Base-by-base conservation (phyloP, 2,113 vertebrate species). In the Hiodon alosoides region DNA sequence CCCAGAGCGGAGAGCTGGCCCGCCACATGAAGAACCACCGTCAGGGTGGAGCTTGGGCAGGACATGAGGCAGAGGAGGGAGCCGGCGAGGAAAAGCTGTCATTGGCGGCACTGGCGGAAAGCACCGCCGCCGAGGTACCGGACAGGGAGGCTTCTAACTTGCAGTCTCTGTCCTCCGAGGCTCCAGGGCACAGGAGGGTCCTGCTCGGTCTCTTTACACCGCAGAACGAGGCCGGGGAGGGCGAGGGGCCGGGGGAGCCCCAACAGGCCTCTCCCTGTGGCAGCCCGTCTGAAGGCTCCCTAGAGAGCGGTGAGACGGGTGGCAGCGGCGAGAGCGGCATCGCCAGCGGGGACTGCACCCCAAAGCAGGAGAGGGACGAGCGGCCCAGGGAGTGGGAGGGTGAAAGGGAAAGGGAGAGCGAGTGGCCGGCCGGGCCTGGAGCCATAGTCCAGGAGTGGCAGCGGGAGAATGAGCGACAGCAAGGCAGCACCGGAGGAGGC, bases 221-320 rank as follows among this genome's bases (percentile, higher is more conserved):
- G 88, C 94, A 93, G 91, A 90, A 86, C 87, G 85, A 92, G 89
- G 90, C 91, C 87, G 91, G 88, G 82, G 86, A 84, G 53, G 90
- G 82, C 0, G 89, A 89, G 71, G 85, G 16, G 2, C 89, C 82
- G 4, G 86, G 66, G 60, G 96, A 91, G 85, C 94, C 94, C 74
- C 95, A 90, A 61, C 94, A 94, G 70, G 90, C 94, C 80, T 96
- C 96, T 51, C 96, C 96, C 79, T 98, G 96, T 72, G 96, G 95
- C 88, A 98, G 95, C 70, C 96, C 96, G 13, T 98, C 96, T 0
- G 96, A 98, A 85, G 96, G 96, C 81, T 98, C 96, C 5, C 93
- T 97, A 74, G 97, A 99, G 91, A 99, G 98, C 4, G 90, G 89
- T 4, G 90, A 91, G 78, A 91, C 89, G 0, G 89, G 89, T 0